phyloP scores from a whole-genome alignment of 1,140 invertebrate genomes.

The Ephestia elutella region DNA sequence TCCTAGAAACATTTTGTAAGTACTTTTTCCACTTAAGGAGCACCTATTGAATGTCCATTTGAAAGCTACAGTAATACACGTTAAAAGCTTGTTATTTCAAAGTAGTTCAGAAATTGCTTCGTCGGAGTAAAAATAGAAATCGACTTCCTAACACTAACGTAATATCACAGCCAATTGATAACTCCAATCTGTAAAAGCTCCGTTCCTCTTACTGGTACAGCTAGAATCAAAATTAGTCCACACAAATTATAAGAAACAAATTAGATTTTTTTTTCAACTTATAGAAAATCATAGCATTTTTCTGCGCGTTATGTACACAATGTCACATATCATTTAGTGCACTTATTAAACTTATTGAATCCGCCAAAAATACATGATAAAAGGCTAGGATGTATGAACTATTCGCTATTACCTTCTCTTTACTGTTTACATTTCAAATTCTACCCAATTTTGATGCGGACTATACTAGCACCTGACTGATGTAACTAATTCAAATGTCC shows the following conservation, averaged over 20 bases:
- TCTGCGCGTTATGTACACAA: too few relatives aligned
- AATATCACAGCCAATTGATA: background rate
- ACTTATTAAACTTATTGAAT: too few relatives aligned
- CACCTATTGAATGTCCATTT: background rate
- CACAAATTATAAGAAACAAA: too few relatives aligned
- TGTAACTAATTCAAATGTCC: slow-evolving; percentile 13
- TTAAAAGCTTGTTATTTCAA: slow-evolving; percentile 4
- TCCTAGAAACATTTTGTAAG: background rate
- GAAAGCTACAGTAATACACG: background rate
- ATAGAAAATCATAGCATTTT: too few relatives aligned
- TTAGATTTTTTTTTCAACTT: too few relatives aligned
- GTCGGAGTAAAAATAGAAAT: background rate
- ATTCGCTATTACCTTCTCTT: too few relatives aligned
- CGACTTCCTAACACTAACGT: background rate
- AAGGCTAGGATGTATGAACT: too few relatives aligned
- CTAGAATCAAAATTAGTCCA: too few relatives aligned
- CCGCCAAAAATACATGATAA: too few relatives aligned
- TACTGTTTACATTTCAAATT: too few relatives aligned
- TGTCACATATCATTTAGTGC: too few relatives aligned
- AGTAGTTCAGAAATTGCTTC: slow-evolving; percentile 3
- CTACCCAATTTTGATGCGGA: background rate
- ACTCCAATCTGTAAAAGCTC: background rate
- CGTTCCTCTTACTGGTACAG: too few relatives aligned
- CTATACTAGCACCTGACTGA: background rate
- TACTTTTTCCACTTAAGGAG: background rate